Conservation (phyloP, 2,888 invertebrate species). For the Lydus trimaculatus region DNA sequence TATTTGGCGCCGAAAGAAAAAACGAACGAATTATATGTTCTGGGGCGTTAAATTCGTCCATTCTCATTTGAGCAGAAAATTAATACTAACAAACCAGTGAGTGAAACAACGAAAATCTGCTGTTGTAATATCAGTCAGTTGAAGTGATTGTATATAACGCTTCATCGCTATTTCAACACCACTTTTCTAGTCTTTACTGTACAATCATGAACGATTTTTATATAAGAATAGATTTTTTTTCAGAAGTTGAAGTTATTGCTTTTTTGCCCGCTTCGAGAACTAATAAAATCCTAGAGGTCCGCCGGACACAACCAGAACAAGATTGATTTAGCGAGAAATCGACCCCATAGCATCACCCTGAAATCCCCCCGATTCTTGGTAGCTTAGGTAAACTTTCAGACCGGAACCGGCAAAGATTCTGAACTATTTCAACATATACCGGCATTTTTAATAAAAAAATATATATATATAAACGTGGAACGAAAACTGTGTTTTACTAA, state of each 20-base stretch:
- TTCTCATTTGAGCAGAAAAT: background rate
- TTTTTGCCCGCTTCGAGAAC: constrained; percentile 15
- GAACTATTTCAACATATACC: background rate
- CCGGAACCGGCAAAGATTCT: background rate
- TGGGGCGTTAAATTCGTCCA: background rate
- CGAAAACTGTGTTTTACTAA: background rate
- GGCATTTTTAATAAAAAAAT: background rate
- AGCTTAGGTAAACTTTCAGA: background rate
- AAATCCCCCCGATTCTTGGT: background rate
- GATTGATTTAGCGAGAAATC: constrained; percentile 17
- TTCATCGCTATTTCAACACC: background rate
- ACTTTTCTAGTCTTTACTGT: background rate
- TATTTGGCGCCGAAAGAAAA: background rate
- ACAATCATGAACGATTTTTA: background rate
- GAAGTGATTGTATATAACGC: background rate
- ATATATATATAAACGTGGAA: background rate
- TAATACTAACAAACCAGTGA: background rate
- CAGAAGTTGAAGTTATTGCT: constrained; percentile 12
- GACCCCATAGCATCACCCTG: background rate
- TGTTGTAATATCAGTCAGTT: background rate
- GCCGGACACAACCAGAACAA: constrained; percentile 14
- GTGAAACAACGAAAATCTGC: background rate
- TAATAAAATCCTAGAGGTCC: constrained; percentile 20
- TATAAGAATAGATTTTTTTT: constrained; percentile 14
- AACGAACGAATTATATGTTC: background rate